A percentile compares a stretch with the other conserved stretches of the same genome.
phyloP scores from a whole-genome alignment of 2,888 invertebrate genomes.

The Cerastoderma edule region DNA sequence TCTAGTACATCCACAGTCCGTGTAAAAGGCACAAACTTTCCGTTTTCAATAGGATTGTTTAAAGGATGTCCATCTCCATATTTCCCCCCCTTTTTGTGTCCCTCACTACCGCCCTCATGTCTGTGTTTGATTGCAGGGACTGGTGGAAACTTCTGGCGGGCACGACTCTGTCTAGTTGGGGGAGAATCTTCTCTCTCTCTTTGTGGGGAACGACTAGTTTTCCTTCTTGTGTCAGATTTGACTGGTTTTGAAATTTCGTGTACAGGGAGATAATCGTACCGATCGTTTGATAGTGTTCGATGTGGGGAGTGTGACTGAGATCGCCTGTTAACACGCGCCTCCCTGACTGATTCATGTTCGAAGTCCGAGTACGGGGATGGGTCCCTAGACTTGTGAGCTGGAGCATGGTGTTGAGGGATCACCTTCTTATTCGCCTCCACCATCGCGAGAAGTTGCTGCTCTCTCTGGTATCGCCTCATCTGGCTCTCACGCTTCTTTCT shows the following conservation, averaged over 20 bases:
- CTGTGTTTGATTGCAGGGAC: slow-evolving; percentile 73
- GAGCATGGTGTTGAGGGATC: slow-evolving; percentile 69
- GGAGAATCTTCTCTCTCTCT: slow-evolving; percentile 43
- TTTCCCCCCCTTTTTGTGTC: slow-evolving; percentile 47
- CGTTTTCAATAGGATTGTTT: slow-evolving; percentile 57
- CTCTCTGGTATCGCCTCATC: slow-evolving; percentile 68
- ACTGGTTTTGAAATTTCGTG: slow-evolving; percentile 10
- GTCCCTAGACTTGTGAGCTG: slow-evolving; percentile 42
- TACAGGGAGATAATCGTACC: slow-evolving; percentile 36
- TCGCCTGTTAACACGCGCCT: slow-evolving; percentile 50
- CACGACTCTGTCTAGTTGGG: slow-evolving; percentile 23
- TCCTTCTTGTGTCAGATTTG: slow-evolving; percentile 11
- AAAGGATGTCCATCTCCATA: slow-evolving; percentile 66
- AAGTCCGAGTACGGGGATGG: slow-evolving; percentile 62
- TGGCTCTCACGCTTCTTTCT: slow-evolving; percentile 71
- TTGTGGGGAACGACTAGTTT: slow-evolving; percentile 29
- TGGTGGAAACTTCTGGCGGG: slow-evolving; percentile 69
- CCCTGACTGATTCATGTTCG: slow-evolving; percentile 59
- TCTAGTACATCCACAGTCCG: slow-evolving; percentile 81
- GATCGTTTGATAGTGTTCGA: slow-evolving; percentile 33
- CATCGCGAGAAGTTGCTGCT: slow-evolving; percentile 75
- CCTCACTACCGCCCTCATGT: slow-evolving; percentile 28
- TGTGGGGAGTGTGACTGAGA: slow-evolving; percentile 66
- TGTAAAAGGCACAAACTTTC: slow-evolving; percentile 81
- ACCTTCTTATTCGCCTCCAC: slow-evolving; percentile 75